These are phyloP conservation scores for Neotoxoptera formosana DNA, from an alignment of 1,140 invertebrate species.

Conservation along the genomic window DNA sequence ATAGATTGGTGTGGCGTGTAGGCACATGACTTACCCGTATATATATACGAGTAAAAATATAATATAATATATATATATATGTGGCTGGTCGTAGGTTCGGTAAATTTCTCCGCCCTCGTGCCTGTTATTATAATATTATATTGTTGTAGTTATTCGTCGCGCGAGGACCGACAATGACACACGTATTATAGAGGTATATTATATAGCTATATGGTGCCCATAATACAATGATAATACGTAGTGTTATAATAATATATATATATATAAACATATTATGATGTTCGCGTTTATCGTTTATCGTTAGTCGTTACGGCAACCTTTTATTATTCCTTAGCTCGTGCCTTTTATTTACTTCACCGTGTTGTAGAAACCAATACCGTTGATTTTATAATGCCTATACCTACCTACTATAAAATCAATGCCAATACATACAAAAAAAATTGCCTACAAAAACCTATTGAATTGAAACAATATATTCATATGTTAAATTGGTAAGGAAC, in stretches of 20 bases:
- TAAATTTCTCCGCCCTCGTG: slow-evolving; percentile 17
- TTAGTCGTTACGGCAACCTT: not conserved
- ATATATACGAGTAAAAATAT: too few relatives aligned
- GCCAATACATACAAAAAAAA: not conserved
- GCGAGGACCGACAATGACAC: not conserved
- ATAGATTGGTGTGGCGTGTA: slow-evolving; percentile 17
- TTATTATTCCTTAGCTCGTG: not conserved
- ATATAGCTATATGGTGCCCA: not conserved
- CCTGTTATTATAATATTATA: not conserved
- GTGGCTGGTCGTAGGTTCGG: not conserved
- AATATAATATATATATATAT: not conserved
- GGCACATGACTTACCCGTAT: not conserved
- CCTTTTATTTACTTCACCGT: too few relatives aligned
- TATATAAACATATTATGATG: not conserved
- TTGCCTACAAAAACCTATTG: not conserved
- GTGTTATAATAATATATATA: not conserved
- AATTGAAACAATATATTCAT: too few relatives aligned
- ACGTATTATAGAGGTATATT: not conserved
- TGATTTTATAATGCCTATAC: not conserved
- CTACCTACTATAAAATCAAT: not conserved
- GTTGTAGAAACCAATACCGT: too few relatives aligned
- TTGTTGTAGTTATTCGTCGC: slow-evolving; percentile 19
- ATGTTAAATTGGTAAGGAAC: too few relatives aligned
- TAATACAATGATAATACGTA: not conserved
- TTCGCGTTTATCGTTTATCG: not conserved